A percentile compares a stretch with the other conserved stretches of the same genome.
Evolutionary conservation across 2,888 invertebrate genomes (phyloP).

Genomic region (Lycophotia porphyrea): DNA sequence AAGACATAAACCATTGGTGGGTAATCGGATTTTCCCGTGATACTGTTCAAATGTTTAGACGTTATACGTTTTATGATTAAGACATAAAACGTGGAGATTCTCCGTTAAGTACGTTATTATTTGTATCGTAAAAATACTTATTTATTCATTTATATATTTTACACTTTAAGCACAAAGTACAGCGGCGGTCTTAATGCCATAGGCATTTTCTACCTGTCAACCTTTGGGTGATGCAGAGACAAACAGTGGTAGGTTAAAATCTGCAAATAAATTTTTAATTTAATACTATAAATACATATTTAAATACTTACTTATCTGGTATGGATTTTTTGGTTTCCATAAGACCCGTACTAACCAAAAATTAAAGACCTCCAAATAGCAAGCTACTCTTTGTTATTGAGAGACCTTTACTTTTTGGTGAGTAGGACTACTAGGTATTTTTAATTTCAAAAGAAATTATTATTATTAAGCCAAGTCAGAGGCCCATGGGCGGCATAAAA

Average conservation of each 20-base stretch:
- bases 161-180: no score
- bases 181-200: no score
- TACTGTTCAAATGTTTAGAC: constrained; percentile 53
- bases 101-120: constrained; percentile 55
- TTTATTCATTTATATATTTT: no score
- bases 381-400: not conserved
- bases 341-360: not conserved
- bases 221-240: no score
- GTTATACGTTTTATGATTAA: constrained; percentile 55
- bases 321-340: not conserved
- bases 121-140: constrained; percentile 46
- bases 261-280: no score
- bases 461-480: no score
- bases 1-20: constrained; percentile 40
- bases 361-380: not conserved
- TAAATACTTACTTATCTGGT: constrained; percentile 17
- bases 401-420: not conserved
- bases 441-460: not conserved
- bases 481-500: no score
- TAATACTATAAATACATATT: no score
- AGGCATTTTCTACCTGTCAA: no score
- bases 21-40: constrained; percentile 54
- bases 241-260: no score
- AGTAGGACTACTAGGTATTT: not conserved
- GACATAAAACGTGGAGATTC: constrained; percentile 55